Evolutionary conservation across 2,797 vertebrate species (phyloP).

Genomic region (Crocodylus rhombifer): DNA sequence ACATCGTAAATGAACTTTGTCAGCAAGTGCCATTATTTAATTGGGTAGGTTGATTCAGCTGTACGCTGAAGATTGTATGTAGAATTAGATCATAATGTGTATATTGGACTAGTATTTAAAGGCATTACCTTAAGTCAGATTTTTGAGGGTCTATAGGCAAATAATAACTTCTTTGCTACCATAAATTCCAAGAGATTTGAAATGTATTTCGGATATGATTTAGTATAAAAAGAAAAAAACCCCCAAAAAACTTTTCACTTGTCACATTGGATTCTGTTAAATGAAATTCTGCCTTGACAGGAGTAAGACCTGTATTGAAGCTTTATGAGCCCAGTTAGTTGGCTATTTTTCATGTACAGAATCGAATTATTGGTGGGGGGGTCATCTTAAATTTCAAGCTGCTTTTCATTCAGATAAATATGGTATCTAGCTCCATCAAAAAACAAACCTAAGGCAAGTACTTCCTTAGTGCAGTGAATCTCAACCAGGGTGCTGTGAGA

Average conservation of each 20-base stretch:
- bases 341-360: neutral
- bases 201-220: accelerated
- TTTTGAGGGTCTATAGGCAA: neutral
- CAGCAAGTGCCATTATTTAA: accelerated
- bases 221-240: neutral
- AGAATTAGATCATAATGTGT: neutral
- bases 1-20: neutral
- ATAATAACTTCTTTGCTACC: neutral
- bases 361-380: too few relatives aligned
- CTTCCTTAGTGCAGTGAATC: too few relatives aligned
- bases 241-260: neutral
- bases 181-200: neutral
- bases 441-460: too few relatives aligned
- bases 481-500: too few relatives aligned
- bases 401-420: too few relatives aligned
- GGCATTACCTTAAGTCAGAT: neutral
- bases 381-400: too few relatives aligned
- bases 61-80: accelerated
- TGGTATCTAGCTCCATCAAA: too few relatives aligned
- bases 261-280: neutral
- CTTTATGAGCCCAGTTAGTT: neutral
- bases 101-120: neutral
- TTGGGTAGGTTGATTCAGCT: neutral
- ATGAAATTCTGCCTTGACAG: neutral
- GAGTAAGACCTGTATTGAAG: neutral